Conservation (phyloP, 2,888 invertebrate species). For the Tetheella fluctuosa region DNA sequence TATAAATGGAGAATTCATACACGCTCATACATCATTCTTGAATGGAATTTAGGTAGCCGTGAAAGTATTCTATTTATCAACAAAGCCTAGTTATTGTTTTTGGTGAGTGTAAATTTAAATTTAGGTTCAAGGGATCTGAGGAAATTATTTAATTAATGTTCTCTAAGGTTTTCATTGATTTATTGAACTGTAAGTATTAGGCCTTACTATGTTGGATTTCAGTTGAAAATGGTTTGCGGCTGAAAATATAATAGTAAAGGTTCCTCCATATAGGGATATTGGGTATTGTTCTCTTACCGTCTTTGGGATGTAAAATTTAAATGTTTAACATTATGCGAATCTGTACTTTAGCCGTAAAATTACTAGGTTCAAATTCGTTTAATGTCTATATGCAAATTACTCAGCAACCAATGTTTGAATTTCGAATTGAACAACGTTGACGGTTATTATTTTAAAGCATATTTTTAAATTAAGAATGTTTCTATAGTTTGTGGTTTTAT, state of each 20-base stretch:
- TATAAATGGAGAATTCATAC: constrained; percentile 1
- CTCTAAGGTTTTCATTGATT: too few relatives aligned
- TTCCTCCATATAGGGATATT: too few relatives aligned
- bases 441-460: background rate
- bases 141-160: background rate
- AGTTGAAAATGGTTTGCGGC: too few relatives aligned
- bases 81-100: background rate
- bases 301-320: too few relatives aligned
- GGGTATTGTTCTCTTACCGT: too few relatives aligned
- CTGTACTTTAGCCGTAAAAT: background rate
- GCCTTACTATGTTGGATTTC: too few relatives aligned
- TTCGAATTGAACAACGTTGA: constrained; percentile 12
- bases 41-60: background rate
- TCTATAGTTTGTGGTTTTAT: too few relatives aligned
- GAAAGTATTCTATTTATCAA: background rate
- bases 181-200: too few relatives aligned
- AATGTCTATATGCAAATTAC: background rate
- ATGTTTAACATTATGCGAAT: background rate
- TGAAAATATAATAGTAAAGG: too few relatives aligned
- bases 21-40: background rate
- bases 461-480: background rate
- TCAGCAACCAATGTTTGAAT: background rate
- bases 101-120: background rate
- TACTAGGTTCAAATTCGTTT: background rate
- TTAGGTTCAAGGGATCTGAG: background rate